Evolutionary conservation across 2,797 vertebrate genomes (phyloP).

Genomic region (Pogoniulus pusillus): DNA sequence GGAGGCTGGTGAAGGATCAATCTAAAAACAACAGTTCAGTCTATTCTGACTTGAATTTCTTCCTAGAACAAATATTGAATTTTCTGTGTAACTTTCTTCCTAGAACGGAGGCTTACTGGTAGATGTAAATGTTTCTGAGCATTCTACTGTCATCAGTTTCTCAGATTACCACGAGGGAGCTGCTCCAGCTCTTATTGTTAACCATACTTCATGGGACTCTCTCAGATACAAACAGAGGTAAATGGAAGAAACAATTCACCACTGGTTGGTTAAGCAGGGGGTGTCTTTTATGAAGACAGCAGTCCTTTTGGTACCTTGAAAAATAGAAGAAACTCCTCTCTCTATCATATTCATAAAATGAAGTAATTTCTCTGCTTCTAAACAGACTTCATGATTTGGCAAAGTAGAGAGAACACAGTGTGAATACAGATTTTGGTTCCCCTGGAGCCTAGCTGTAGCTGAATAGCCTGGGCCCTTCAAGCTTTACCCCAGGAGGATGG

Average conservation of each 20-base stretch:
- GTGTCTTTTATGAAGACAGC: neutral
- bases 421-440: neutral
- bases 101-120: slow-evolving; percentile 90
- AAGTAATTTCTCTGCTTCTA: neutral
- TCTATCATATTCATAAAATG: neutral
- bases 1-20: neutral
- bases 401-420: neutral
- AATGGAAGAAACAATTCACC: neutral
- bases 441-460: neutral
- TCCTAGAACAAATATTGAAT: neutral
- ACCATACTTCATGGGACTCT: slow-evolving; percentile 84
- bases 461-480: neutral
- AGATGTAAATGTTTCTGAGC: slow-evolving; percentile 86
- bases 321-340: neutral
- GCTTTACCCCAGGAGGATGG: neutral
- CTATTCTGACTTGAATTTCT: neutral
- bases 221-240: slow-evolving; percentile 90
- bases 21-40: neutral
- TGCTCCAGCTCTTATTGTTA: slow-evolving; percentile 91
- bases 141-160: slow-evolving; percentile 88
- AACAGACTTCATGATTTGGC: neutral
- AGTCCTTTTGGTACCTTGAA: neutral
- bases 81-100: neutral
- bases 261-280: neutral
- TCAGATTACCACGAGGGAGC: slow-evolving; percentile 91